A percentile compares a stretch with the other conserved stretches of the same genome.
Conservation (phyloP, 2,888 invertebrate genomes). For the Sinentomon sp. region DNA sequence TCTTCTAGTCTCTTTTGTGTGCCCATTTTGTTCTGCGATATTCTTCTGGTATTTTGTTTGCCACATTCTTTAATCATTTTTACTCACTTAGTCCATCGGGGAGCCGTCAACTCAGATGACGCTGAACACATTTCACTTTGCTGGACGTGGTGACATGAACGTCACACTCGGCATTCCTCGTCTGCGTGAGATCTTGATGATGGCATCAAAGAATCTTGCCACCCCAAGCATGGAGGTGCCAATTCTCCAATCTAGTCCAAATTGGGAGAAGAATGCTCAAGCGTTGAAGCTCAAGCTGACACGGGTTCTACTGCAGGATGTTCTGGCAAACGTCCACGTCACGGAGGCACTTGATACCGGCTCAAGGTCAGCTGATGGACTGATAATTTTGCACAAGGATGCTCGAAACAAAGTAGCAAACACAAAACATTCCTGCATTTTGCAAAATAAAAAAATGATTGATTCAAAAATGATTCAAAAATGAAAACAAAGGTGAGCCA, state of each 20-base stretch:
- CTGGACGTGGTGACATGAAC: slow-evolving; percentile 99
- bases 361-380: no score
- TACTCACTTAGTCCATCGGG: slow-evolving; percentile 42
- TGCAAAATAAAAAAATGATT: no score
- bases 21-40: neutral
- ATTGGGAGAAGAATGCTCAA: slow-evolving; percentile 30
- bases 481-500: no score
- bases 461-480: no score
- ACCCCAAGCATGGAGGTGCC: slow-evolving; percentile 93
- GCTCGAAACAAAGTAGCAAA: no score
- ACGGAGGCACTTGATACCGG: slow-evolving; percentile 26
- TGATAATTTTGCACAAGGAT: no score
- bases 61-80: no score
- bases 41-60: no score
- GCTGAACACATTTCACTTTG: slow-evolving; percentile 97
- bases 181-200: slow-evolving; percentile 85
- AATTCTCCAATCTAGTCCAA: slow-evolving; percentile 27
- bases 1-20: no score
- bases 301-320: slow-evolving; percentile 45
- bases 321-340: slow-evolving; percentile 40
- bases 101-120: slow-evolving; percentile 99
- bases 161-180: slow-evolving; percentile 98
- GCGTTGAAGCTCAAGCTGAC: slow-evolving; percentile 41
- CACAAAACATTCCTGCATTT: no score
- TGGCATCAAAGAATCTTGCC: slow-evolving; percentile 68